Percentiles rank a stretch among this genome's conserved stretches.
phyloP scores from a whole-genome alignment of 2,888 invertebrate species.

The Cecidostiba fungosa region DNA sequence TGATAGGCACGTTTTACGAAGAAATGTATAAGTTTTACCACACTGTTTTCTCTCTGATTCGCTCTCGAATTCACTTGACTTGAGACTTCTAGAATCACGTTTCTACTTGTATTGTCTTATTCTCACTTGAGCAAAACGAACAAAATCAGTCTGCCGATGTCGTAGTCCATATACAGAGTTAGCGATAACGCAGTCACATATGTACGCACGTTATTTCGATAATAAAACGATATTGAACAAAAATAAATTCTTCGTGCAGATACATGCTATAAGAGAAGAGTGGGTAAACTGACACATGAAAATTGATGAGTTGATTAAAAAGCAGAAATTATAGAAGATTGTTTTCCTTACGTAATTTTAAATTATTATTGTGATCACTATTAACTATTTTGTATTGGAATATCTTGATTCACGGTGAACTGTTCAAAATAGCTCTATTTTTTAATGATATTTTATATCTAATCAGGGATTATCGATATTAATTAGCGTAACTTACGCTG shows the following conservation, averaged over 20 bases:
- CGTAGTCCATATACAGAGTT: background rate
- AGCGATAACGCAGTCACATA: background rate
- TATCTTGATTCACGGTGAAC: background rate
- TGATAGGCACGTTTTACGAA: background rate
- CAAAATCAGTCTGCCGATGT: background rate
- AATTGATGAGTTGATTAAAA: background rate
- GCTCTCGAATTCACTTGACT: background rate
- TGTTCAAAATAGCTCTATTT: background rate
- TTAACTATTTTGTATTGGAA: background rate
- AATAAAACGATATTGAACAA: slow-evolving; percentile 7
- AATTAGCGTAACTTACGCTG: background rate
- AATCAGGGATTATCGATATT: background rate
- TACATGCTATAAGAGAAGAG: background rate
- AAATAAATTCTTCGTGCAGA: background rate
- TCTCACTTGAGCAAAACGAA: background rate
- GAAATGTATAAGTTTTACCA: background rate
- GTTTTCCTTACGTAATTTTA: background rate
- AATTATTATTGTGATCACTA: background rate
- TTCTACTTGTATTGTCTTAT: background rate
- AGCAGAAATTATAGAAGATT: background rate
- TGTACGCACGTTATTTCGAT: background rate
- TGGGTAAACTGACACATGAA: background rate
- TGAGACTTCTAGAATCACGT: background rate
- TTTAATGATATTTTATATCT: background rate
- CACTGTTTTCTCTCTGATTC: background rate